Evolutionary conservation across 2,797 vertebrate species (phyloP).

Genomic region (Syngnathus rostellatus): DNA sequence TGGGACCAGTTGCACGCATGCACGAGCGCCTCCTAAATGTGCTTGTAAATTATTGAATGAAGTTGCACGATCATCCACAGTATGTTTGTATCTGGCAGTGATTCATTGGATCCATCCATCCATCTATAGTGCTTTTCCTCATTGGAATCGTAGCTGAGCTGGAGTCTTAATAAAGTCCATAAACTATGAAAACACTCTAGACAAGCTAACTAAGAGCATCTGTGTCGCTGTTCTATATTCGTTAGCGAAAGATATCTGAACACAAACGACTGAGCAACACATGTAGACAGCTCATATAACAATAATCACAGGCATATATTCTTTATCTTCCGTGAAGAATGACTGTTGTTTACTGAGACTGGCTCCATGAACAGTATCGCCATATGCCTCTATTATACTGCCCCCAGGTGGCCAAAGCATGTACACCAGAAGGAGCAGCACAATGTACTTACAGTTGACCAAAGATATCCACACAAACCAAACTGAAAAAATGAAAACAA

Average conservation of each 20-base stretch:
- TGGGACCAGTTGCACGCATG: conserved; percentile 26
- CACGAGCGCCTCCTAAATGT: conserved; percentile 17
- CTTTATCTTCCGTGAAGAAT: background rate
- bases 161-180: background rate
- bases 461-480: too few species aligned
- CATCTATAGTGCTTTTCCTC: background rate
- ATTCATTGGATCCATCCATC: background rate
- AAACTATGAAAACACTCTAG: background rate
- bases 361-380: background rate
- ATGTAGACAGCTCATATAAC: background rate
- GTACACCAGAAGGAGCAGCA: too few species aligned
- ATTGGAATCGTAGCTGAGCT: too few species aligned
- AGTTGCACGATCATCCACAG: background rate
- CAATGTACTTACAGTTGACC: too few species aligned
- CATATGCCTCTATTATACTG: background rate
- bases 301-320: background rate
- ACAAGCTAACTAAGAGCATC: background rate
- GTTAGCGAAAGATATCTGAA: background rate
- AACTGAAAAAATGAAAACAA: too few species aligned
- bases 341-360: background rate
- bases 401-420: background rate
- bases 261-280: background rate
- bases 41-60: conserved; percentile 44
- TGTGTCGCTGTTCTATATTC: background rate
- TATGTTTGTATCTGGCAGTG: background rate